Conservation (phyloP, 2,113 vertebrate genomes). For the Sterna hirundo region DNA sequence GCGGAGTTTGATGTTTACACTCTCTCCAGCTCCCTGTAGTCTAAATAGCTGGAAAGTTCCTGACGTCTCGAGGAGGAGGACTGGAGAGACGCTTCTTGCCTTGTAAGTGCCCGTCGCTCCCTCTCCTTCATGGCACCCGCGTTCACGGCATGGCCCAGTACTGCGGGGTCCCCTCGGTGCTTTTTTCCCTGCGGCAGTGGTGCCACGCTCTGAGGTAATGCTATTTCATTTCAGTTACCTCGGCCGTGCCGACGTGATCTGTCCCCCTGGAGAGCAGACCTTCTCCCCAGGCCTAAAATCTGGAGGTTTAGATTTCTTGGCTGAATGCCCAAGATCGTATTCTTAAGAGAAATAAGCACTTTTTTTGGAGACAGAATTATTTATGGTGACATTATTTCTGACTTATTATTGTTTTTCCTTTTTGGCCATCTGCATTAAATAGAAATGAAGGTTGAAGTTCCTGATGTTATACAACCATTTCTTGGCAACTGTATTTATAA, state of each 20-base stretch:
- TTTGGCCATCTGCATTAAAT: neutral
- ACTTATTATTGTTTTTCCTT: neutral
- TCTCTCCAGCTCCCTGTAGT: neutral
- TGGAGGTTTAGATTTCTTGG: neutral
- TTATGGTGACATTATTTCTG: neutral
- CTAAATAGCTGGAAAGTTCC: neutral
- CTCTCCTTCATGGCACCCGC: neutral
- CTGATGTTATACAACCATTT: neutral
- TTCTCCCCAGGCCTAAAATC: neutral
- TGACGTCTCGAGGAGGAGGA: neutral
- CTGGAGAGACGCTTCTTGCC: neutral
- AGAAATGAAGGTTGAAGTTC: neutral
- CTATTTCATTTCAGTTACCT: neutral
- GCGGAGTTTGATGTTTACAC: neutral
- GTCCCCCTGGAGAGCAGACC: neutral
- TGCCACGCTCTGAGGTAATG: neutral
- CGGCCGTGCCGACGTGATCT: rapidly evolving
- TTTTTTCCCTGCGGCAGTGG: neutral
- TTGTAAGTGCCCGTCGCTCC: neutral
- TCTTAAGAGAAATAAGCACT: neutral
- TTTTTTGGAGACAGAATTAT: neutral
- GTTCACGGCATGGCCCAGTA: rapidly evolving
- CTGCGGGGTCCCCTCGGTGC: neutral
- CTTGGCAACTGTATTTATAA: neutral
- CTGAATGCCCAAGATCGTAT: neutral